Percentiles rank a stretch among this genome's conserved stretches.
Conservation (phyloP, 2,797 vertebrate genomes). For the Cetoscarus ocellatus region DNA sequence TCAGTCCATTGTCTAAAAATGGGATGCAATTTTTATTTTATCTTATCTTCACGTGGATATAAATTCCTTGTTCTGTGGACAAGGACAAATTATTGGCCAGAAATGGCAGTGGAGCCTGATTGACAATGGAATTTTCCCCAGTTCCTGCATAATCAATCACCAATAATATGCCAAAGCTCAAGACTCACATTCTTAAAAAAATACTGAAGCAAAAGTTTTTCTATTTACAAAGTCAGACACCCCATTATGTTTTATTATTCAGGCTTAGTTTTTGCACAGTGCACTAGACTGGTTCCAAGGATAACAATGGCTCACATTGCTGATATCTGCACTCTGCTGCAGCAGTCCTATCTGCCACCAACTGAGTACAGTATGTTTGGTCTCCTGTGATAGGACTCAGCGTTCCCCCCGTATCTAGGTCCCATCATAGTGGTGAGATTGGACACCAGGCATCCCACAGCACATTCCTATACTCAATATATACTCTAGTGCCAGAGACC, state of each 20-base stretch:
- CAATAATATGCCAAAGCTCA: background rate
- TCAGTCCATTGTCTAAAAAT: background rate
- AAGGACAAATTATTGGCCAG: background rate
- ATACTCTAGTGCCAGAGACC: slow-evolving; percentile 40
- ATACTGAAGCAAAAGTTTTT: background rate
- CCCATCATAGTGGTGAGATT: slow-evolving; percentile 48
- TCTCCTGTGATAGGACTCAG: slow-evolving; percentile 34
- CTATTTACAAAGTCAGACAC: background rate
- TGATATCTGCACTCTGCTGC: slow-evolving; percentile 29
- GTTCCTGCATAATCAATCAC: slow-evolving; percentile 8
- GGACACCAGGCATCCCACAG: slow-evolving; percentile 55
- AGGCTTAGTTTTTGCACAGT: background rate
- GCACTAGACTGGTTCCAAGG: background rate
- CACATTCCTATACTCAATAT: slow-evolving; percentile 63
- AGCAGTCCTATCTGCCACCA: slow-evolving; percentile 39
- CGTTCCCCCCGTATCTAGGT: slow-evolving; percentile 30
- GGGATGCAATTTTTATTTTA: no score
- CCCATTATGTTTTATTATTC: no score
- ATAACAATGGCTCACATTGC: slow-evolving; percentile 1
- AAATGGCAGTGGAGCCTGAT: slow-evolving; percentile 17
- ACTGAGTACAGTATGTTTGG: slow-evolving; percentile 46
- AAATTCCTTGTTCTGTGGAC: background rate
- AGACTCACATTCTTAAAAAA: background rate
- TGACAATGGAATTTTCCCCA: slow-evolving; percentile 25
- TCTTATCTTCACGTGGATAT: background rate